A percentile compares a stretch with the other conserved stretches of the same genome.
These are phyloP conservation scores for Tethea ocularis DNA, from an alignment of 2,888 invertebrate species.

Conservation along the genomic window DNA sequence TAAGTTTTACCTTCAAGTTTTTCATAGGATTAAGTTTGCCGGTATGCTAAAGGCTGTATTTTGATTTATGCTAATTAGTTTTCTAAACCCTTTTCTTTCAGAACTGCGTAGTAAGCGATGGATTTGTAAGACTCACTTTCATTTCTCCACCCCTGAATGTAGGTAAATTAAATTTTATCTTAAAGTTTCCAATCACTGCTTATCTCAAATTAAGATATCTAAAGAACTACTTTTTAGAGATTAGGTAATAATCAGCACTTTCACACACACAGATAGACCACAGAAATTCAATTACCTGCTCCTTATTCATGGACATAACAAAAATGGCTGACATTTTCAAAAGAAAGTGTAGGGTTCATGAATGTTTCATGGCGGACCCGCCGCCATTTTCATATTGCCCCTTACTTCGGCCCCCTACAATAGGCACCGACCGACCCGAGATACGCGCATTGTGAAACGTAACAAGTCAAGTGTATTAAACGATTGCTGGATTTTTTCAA, in stretches of 20 bases:
- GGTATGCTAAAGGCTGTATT: no score
- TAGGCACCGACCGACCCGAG: neutral
- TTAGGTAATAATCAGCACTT: neutral
- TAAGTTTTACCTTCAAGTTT: neutral
- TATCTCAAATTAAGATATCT: neutral
- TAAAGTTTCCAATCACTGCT: no score
- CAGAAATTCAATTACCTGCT: neutral
- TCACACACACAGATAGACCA: neutral
- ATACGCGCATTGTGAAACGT: neutral
- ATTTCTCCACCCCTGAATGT: no score
- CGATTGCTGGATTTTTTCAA: neutral
- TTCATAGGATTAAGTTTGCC: neutral
- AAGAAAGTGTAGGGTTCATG: constrained; percentile 45
- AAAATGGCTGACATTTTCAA: constrained; percentile 38
- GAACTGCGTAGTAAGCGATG: neutral
- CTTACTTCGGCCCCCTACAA: constrained; percentile 3
- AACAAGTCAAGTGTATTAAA: constrained; percentile 2
- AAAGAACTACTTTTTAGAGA: neutral
- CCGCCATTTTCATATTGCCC: constrained; percentile 46
- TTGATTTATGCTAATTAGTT: neutral
- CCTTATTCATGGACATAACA: neutral
- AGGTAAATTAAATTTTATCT: no score
- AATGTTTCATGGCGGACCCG: constrained; percentile 55
- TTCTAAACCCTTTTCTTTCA: neutral
- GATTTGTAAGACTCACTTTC: neutral